Evolutionary conservation across 23 tunicate genomes (phyloP), one percentile per base, ranked within the genome.

Genomic region (Styela clava): DNA sequence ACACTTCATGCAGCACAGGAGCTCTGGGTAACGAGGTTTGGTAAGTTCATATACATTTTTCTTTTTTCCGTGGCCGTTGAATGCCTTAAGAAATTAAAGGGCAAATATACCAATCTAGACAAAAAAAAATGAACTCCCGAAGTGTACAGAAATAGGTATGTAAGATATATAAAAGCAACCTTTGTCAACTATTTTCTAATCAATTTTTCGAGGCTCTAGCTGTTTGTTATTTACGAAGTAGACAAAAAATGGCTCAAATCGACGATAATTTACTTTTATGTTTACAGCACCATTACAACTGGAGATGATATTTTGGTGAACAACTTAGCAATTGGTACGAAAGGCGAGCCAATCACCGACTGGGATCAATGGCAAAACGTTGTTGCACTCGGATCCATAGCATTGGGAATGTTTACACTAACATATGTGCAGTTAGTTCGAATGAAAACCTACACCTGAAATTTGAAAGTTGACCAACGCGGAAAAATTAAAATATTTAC

Each of bases 361-460:
- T 93, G 98, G 98, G 98, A 93, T 37, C 74, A 83, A 70, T 93
- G 98, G 98, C 86, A 85, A 20, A 93, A 93, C 61, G 89, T 81
- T 67, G 85, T 93, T 78, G 93, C 93, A 0, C 69, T 93, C 56
- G 65, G 84, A 1, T 62, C 61, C 34, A 87, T 88, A 21, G 61
- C 85, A 21, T 5, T 85, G 29, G 98, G 98, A n/a, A 93, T 93
- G 98, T 84, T 93, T 51, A 35, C 67, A 5, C 88, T 93, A 27
- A 93, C 98, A 2, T 93, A 87, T 89, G 71, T 93, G 23, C 98
- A 93, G 69, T 85, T 93, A 22, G 35, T 64, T 20, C 67, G 98
- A 21, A 93, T 91, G 52, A 92, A 86, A 64, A 83, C 69, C 1
- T 79, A 82, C 74, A 91, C 90, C 18, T 90, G 83, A 85, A 65